These are phyloP conservation scores for Planococcus citri DNA, from an alignment of 1,140 invertebrate genomes.

Conservation along the genomic window DNA sequence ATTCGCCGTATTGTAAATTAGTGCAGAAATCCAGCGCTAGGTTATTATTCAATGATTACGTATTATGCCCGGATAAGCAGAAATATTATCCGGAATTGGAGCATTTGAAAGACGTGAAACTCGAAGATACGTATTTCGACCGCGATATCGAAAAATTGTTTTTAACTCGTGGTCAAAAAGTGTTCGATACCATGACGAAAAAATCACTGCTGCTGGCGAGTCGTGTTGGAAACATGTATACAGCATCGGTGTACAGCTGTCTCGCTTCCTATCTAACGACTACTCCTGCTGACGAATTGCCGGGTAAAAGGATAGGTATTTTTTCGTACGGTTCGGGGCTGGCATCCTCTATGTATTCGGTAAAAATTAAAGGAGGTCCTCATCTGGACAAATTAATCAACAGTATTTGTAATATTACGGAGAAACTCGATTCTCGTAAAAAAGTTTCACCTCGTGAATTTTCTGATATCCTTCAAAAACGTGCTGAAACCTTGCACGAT, in stretches of 20 bases:
- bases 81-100: constrained; percentile 47
- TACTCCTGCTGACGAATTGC: constrained; percentile 49
- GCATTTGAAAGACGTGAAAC: constrained; percentile 48
- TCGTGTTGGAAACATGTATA: constrained; percentile 98
- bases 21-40: constrained; percentile 93
- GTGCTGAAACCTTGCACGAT: constrained; percentile 62
- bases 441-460: constrained; percentile 62
- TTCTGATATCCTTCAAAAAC: constrained; percentile 56
- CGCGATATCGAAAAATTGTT: constrained; percentile 80
- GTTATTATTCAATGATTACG: constrained; percentile 67
- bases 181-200: constrained; percentile 75
- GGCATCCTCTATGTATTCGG: constrained; percentile 88
- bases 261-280: constrained; percentile 72
- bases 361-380: constrained; percentile 47
- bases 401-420: constrained; percentile 54
- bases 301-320: constrained; percentile 67
- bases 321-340: constrained; percentile 98
- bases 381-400: constrained; percentile 49
- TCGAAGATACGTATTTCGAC: constrained; percentile 83
- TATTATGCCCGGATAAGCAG: constrained; percentile 37
- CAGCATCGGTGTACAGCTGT: constrained; percentile 88
- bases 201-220: constrained; percentile 74
- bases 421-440: constrained; percentile 51
- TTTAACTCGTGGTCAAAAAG: constrained; percentile 53
- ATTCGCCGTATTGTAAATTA: constrained; percentile 92